phyloP scores from a whole-genome alignment of 2,797 vertebrate species.

The Lagocephalus sceleratus region DNA sequence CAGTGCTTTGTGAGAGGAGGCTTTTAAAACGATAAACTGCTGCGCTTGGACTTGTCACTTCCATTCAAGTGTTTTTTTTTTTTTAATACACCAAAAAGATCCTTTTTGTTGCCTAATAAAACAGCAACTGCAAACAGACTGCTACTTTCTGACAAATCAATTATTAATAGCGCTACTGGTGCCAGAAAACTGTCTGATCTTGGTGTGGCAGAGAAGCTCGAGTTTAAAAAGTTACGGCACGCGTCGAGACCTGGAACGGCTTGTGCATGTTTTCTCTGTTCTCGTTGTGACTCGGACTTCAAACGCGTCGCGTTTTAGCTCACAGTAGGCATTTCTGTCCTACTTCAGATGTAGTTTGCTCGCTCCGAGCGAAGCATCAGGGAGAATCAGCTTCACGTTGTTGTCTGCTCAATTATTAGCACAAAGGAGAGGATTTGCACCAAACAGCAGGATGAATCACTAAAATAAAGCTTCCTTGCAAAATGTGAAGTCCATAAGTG shows the following conservation, averaged over 20 bases:
- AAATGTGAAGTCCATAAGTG: conserved; percentile 35
- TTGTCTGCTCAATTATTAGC: conserved; percentile 23
- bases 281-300: conserved; percentile 10
- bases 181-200: conserved; percentile 43
- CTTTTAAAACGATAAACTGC: conserved; percentile 33
- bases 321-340: conserved; percentile 38
- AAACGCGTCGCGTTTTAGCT: conserved; percentile 32
- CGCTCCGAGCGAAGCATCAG: conserved; percentile 31
- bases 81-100: conserved; percentile 21
- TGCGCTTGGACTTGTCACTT: conserved; percentile 33
- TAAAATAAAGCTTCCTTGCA: conserved; percentile 30
- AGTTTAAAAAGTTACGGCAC: conserved; percentile 33
- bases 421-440: conserved; percentile 25
- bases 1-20: conserved; percentile 7
- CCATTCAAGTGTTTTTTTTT: conserved; percentile 22
- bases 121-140: conserved; percentile 29
- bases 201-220: conserved; percentile 33
- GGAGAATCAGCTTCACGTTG: conserved; percentile 40
- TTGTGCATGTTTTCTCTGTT: background rate
- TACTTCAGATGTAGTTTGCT: conserved; percentile 26
- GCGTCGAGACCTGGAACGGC: conserved; percentile 15
- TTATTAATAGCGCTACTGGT: conserved; percentile 51
- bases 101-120: conserved; percentile 25
- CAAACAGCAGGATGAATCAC: conserved; percentile 16
- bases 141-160: conserved; percentile 41